Evolutionary conservation across 2,113 vertebrate genomes (phyloP).

Genomic region (Chionis minor): DNA sequence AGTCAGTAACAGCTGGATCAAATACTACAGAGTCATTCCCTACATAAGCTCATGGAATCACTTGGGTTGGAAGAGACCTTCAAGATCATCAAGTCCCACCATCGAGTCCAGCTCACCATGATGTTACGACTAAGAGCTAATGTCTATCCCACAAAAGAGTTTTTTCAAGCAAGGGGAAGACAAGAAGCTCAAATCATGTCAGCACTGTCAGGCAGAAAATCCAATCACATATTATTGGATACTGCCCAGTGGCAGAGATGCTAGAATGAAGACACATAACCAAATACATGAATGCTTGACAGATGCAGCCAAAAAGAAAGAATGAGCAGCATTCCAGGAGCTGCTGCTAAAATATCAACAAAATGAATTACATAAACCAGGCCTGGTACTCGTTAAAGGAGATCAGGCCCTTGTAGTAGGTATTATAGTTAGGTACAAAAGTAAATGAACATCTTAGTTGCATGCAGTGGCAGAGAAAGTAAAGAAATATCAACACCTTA

Average conservation of each 20-base stretch:
- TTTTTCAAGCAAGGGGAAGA: not conserved
- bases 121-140: not conserved
- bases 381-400: too few species aligned
- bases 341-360: not conserved
- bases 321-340: not conserved
- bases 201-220: not conserved
- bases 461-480: not conserved
- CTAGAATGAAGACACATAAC: not conserved
- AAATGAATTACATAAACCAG: too few species aligned
- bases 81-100: too few species aligned
- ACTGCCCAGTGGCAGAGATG: not conserved
- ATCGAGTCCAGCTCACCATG: too few species aligned
- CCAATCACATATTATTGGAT: not conserved
- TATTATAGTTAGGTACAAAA: not conserved
- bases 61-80: too few species aligned
- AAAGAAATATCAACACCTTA: not conserved
- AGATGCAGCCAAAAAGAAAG: not conserved
- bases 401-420: not conserved
- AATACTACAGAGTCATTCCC: not conserved
- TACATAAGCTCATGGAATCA: not conserved
- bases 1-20: not conserved
- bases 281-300: not conserved
- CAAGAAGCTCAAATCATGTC: not conserved
- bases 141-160: not conserved
- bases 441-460: not conserved